Conservation (phyloP, 1,140 invertebrate genomes). For the Aphidius gifuensis region DNA sequence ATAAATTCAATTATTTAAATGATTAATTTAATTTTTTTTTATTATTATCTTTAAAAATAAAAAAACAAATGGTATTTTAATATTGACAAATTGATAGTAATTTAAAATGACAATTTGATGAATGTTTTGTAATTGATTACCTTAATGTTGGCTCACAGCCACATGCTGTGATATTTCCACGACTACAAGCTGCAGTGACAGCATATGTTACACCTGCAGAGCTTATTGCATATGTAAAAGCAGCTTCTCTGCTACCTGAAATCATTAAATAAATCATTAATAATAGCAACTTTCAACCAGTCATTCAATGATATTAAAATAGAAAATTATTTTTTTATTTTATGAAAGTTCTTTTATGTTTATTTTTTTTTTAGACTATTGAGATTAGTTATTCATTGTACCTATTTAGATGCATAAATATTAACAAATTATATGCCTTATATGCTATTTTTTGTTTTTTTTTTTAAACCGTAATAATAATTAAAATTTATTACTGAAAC, state of each 20-base stretch:
- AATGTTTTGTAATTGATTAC: slow-evolving; percentile 34
- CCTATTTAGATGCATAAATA: no score
- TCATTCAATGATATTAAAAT: not conserved
- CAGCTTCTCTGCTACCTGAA: slow-evolving; percentile 85
- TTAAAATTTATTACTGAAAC: no score
- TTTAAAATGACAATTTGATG: slow-evolving; percentile 7
- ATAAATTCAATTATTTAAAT: not conserved
- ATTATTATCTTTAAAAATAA: not conserved
- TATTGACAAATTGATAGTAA: not conserved
- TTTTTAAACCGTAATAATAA: no score
- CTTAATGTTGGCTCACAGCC: slow-evolving; percentile 70
- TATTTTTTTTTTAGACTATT: no score
- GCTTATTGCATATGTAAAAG: slow-evolving; percentile 87
- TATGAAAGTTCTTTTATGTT: no score
- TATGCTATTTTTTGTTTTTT: no score
- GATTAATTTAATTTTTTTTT: not conserved
- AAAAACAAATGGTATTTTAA: not conserved
- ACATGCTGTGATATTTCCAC: slow-evolving; percentile 83
- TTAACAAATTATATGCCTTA: no score
- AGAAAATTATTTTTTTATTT: no score
- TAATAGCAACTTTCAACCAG: not conserved
- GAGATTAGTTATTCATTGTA: no score
- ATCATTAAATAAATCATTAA: slow-evolving; percentile 32
- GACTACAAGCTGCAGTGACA: slow-evolving; percentile 85
- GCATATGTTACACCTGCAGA: slow-evolving; percentile 87